Evolutionary conservation across 2,113 vertebrate genomes (phyloP), one percentile per base, ranked within the genome.

Genomic region (Thymallus thymallus): DNA sequence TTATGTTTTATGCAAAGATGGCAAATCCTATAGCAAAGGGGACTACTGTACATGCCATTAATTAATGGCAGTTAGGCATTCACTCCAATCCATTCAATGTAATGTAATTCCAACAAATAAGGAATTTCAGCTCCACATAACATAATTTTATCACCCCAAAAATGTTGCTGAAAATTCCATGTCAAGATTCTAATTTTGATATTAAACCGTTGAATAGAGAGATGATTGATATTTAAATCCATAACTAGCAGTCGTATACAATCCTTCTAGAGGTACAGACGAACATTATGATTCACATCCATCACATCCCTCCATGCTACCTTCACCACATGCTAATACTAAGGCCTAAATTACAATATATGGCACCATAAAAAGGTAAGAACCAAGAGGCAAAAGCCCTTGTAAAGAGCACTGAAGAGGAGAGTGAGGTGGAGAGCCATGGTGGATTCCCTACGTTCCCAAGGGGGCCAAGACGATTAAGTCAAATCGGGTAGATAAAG

Each of bases 1-100:
- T 30, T 18, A 60, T 23, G 48, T 60, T 60, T 80, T 68, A 73
- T 67, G 71, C 48, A 45, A 74, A 35, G 63, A 46, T 45, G 6
- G 63, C 48, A 58, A 68, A 67, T 71, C 13, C 18, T 41, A 20
- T 56, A 22, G 20, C 70, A n/a, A 22, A 65, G 16, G 66, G 35
- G 60, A 6, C 2, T 69, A 30, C 7, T 9, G 10, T 12, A 41
- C 35, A 12, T 41, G 9, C 35, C 35, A 41, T 41, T 7, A 41
- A 60, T 60, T 23, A 23, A 23, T 23, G n/a, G 7, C 56, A 23
- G 51, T 20, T 41, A 55, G n/a, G 56, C 20, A 1, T 60, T 60
- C 56, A 60, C 18, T 60, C 48, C 48, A 51, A 51, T 51, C 48
- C 16, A 23, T 60, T 6, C 48, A 51, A 51, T 60, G 6, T 60